phyloP scores from a whole-genome alignment of 1,140 invertebrate species.

The Zaprionus nigranus region DNA sequence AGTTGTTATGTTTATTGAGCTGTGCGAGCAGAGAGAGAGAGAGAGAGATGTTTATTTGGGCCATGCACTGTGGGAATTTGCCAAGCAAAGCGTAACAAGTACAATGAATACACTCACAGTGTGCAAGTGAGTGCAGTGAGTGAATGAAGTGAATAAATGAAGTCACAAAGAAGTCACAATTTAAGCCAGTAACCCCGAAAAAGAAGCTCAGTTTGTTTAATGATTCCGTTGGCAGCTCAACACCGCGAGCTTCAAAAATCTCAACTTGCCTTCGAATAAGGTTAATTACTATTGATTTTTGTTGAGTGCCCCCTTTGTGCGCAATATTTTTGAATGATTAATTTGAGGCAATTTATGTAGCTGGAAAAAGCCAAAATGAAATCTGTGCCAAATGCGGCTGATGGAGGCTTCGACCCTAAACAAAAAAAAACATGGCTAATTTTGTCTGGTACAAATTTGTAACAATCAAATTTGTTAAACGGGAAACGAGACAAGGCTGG shows the following conservation, averaged over 20 bases:
- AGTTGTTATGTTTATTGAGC: slow-evolving; percentile 50
- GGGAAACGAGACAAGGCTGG: slow-evolving; percentile 23
- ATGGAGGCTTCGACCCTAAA: slow-evolving; percentile 37
- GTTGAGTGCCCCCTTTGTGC: no score
- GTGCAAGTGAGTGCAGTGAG: background rate
- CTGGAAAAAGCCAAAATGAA: slow-evolving; percentile 28
- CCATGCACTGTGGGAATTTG: slow-evolving; percentile 47
- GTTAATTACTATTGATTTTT: slow-evolving; percentile 81
- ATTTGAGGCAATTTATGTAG: slow-evolving; percentile 63
- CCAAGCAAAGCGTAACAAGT: slow-evolving; percentile 9
- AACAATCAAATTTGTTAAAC: slow-evolving; percentile 73
- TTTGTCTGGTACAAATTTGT: slow-evolving; percentile 76
- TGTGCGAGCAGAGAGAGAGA: slow-evolving; percentile 7
- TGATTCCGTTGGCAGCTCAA: slow-evolving; percentile 41
- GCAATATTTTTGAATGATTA: slow-evolving; percentile 74
- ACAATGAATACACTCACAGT: background rate
- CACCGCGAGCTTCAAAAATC: slow-evolving; percentile 20
- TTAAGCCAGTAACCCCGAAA: background rate
- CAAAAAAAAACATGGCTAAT: slow-evolving; percentile 63
- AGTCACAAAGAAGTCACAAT: background rate
- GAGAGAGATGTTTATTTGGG: slow-evolving; percentile 35
- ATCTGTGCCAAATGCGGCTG: slow-evolving; percentile 76
- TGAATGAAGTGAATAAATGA: background rate
- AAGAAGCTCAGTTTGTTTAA: slow-evolving; percentile 2
- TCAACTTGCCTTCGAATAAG: slow-evolving; percentile 56